These are phyloP conservation scores for Gadus macrocephalus DNA, from an alignment of 2,113 vertebrate species.

Conservation along the genomic window DNA sequence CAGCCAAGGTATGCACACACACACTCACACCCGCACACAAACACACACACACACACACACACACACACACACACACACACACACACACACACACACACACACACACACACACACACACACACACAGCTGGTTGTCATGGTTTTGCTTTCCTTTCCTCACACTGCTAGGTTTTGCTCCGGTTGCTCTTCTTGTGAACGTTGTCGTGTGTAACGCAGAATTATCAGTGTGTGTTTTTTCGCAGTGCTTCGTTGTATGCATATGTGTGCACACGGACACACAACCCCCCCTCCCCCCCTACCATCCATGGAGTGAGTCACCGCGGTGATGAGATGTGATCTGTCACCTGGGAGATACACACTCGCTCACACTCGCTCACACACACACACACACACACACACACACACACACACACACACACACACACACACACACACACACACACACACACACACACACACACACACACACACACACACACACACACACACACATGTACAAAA, in stretches of 20 bases:
- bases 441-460: too few species aligned
- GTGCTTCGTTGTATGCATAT: neutral
- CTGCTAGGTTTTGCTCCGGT: too few species aligned
- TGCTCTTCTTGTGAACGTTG: neutral
- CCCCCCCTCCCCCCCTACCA: conserved; percentile 9
- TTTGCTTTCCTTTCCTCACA: neutral
- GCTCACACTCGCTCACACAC: neutral
- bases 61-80: neutral
- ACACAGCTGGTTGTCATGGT: conserved; percentile 23
- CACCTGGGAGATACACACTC: conserved; percentile 41
- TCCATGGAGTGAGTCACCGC: conserved; percentile 28
- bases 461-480: too few species aligned
- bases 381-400: too few species aligned
- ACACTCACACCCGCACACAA: too few species aligned
- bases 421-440: too few species aligned
- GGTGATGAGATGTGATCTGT: conserved; percentile 49
- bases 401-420: too few species aligned
- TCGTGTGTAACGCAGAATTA: neutral
- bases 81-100: too few species aligned
- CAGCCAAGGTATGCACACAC: neutral
- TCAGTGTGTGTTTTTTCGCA: neutral
- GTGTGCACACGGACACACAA: neutral
- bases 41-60: too few species aligned
- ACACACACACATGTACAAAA: conserved; percentile 15
- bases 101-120: conserved; percentile 16